Percentiles rank a stretch among this genome's conserved stretches.
These are phyloP conservation scores for Aporrectodea caliginosa DNA, from an alignment of 1,140 invertebrate genomes.

Conservation along the genomic window DNA sequence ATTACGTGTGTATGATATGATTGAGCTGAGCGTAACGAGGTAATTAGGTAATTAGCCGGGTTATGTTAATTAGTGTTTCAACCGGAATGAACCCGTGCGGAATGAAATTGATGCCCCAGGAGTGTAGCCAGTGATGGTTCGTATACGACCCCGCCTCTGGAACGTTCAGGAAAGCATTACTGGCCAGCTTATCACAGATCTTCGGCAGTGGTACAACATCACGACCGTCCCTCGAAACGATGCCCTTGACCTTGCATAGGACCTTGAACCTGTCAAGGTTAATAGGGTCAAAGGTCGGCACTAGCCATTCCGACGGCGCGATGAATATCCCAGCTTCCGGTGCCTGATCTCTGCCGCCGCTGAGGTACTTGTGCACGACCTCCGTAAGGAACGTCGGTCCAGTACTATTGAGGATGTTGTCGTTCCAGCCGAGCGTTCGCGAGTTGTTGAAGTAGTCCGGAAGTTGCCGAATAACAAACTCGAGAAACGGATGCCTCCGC, in stretches of 20 bases:
- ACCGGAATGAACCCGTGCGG: too few relatives aligned
- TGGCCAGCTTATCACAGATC: neutral
- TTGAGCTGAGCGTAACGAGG: too few relatives aligned
- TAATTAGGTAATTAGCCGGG: too few relatives aligned
- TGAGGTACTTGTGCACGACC: neutral
- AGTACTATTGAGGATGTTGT: slow-evolving; percentile 1
- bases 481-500: neutral
- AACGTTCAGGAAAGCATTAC: neutral
- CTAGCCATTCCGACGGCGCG: neutral
- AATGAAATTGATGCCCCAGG: too few relatives aligned
- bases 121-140: slow-evolving; percentile 2
- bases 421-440: neutral
- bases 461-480: neutral
- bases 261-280: neutral
- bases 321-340: neutral
- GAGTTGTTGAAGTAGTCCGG: neutral
- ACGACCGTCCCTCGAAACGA: too few relatives aligned
- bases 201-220: too few relatives aligned
- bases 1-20: too few relatives aligned
- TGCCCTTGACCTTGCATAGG: too few relatives aligned
- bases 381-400: neutral
- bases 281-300: neutral
- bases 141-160: neutral
- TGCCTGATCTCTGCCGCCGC: neutral
- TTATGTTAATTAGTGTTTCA: too few relatives aligned